Evolutionary conservation across 2,888 invertebrate genomes (phyloP).

Genomic region (Scotopteryx bipunctaria): DNA sequence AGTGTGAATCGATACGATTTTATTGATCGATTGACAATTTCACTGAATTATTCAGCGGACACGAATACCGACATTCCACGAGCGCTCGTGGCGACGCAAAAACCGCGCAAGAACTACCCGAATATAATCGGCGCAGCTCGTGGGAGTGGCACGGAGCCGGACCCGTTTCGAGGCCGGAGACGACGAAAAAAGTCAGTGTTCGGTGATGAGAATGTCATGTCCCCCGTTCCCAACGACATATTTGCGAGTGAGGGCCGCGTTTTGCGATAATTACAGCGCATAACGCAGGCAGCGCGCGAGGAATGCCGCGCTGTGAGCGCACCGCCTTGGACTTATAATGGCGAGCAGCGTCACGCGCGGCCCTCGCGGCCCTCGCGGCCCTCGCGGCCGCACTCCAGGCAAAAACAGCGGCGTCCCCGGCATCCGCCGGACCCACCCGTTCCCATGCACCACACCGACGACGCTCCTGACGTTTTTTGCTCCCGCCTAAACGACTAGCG

Average conservation of each 20-base stretch:
- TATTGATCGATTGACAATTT: conserved; percentile 81
- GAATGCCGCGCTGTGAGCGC: conserved; percentile 78
- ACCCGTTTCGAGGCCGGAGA: conserved; percentile 62
- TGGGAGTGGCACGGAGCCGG: conserved; percentile 67
- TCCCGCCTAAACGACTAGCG: conserved; percentile 71
- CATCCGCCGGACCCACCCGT: conserved; percentile 68
- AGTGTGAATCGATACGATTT: conserved; percentile 83
- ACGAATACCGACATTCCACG: conserved; percentile 75
- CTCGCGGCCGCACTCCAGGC: conserved; percentile 40
- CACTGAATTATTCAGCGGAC: conserved; percentile 79
- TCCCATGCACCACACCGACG: conserved; percentile 57
- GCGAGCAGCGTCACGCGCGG: conserved; percentile 70
- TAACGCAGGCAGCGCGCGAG: conserved; percentile 74
- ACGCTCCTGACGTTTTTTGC: conserved; percentile 62
- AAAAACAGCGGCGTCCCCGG: conserved; percentile 68
- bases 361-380: conserved; percentile 52
- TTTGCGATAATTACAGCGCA: conserved; percentile 81
- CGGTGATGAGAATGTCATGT: conserved; percentile 84
- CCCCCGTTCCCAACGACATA: conserved; percentile 80
- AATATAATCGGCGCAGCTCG: conserved; percentile 66
- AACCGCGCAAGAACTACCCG: conserved; percentile 60
- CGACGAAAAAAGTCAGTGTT: conserved; percentile 71
- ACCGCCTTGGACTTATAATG: conserved; percentile 80
- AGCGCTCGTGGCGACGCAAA: conserved; percentile 72
- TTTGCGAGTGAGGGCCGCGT: conserved; percentile 78